Base-by-base conservation (phyloP, 1,140 invertebrate genomes). In the Adelges cooleyi region DNA sequence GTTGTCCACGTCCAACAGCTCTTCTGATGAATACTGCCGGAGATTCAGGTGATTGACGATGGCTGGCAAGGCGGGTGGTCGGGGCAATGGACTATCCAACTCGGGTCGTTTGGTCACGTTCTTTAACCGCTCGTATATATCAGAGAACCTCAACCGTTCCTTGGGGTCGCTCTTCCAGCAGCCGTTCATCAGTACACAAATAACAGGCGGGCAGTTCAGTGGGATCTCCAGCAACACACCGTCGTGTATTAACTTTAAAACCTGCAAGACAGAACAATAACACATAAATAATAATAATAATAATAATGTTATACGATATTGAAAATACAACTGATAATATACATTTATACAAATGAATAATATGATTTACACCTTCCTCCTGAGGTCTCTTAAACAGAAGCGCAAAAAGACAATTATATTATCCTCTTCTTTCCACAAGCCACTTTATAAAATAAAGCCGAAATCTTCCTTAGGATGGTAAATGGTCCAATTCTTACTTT, bases 161-260 rank as follows among this genome's bases (percentile, higher is more conserved):
- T 81, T 80, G 0, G 90, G 85, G 68, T 94, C 88, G 0, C 82
- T 82, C 72, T 86, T 86, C 90, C 91, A 95, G 69, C 90, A 93
- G 2, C 83, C 81, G 4, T 82, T 78, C 90, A 94, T 94, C 67
- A 94, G 74, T 68, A 89, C 82, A 67, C 83, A 85, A 3, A 92
- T 82, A 22, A 84, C 80, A 0, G 81, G 76, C 0, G 90, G 90
- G 72, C 88, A 91, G 67, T 87, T 69, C 66, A 88, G 84, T 0
- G 90, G 89, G 9, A 88, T 84, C 15, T 86, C 85, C n/a, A 95
- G 75, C 70, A 90, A 82, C 65, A 89, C 89, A 0, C 89, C 88
- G 70, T 91, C 84, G 10, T 89, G 77, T 68, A 95, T 89, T 33
- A 92, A 75, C 69, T 88, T 87, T 2, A 93, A 82, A 1, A 89